phyloP scores from a whole-genome alignment of 1,140 invertebrate genomes.

The Papilio aristodemus region DNA sequence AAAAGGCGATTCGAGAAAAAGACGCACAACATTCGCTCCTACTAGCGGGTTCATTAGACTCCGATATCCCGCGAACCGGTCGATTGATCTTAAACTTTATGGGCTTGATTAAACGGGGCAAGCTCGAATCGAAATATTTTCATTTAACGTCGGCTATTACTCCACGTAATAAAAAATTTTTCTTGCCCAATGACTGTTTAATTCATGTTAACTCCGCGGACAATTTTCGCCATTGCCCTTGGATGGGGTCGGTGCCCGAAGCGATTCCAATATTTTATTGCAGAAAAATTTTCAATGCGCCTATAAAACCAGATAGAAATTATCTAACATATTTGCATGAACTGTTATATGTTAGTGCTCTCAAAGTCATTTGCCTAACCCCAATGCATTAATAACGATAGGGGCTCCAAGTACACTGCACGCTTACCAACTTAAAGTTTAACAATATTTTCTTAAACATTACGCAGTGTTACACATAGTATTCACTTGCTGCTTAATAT shows the following conservation, averaged over 20 bases:
- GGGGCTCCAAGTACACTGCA: not conserved
- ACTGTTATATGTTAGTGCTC: constrained; percentile 6
- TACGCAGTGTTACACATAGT: too few relatives aligned
- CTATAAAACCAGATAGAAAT: constrained; percentile 11
- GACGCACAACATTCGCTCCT: not conserved
- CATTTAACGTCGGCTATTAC: constrained; percentile 25
- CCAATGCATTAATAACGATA: constrained; percentile 23
- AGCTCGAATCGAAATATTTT: constrained; percentile 26
- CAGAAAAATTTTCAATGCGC: not conserved
- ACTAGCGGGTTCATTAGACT: constrained; percentile 23
- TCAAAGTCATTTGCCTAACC: constrained; percentile 22
- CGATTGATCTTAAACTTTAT: constrained; percentile 27
- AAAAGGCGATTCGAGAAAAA: constrained; percentile 11
- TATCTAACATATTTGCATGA: constrained; percentile 27
- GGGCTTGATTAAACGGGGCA: constrained; percentile 5
- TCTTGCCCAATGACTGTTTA: constrained; percentile 10
- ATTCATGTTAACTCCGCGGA: not conserved
- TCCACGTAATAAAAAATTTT: constrained; percentile 16
- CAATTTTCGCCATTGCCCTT: not conserved
- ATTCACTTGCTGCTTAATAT: too few relatives aligned
- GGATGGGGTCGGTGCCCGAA: constrained; percentile 3
- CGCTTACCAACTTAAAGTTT: not conserved
- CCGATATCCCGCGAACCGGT: constrained; percentile 15
- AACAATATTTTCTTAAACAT: not conserved
- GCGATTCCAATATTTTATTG: constrained; percentile 27